Percentiles rank a stretch among this genome's conserved stretches.
Evolutionary conservation across 2,797 vertebrate species (phyloP).

Genomic region (Gallinago solitaria): DNA sequence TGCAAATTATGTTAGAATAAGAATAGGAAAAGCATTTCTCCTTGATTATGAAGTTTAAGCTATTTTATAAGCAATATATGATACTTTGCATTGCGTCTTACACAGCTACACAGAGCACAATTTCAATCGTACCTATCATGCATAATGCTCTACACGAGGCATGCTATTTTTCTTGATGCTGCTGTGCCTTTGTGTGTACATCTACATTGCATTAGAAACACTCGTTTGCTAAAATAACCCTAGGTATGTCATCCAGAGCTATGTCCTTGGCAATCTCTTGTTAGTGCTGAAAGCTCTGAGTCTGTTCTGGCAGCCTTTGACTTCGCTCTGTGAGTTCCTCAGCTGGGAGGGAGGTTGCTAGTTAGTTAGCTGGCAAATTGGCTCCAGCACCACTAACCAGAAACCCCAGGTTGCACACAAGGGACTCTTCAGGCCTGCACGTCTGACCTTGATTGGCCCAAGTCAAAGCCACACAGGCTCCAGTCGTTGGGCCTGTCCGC

Average conservation of each 20-base stretch:
- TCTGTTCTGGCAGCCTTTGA: neutral
- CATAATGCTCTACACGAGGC: neutral
- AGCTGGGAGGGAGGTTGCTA: neutral
- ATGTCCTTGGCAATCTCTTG: neutral
- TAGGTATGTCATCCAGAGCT: conserved; percentile 4
- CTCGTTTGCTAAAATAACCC: conserved; percentile 38
- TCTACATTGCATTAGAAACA: neutral
- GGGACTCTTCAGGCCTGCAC: neutral
- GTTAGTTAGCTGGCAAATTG: neutral
- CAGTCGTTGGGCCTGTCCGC: neutral
- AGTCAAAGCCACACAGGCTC: neutral
- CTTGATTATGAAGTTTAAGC: neutral
- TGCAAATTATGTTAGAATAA: neutral
- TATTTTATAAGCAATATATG: neutral
- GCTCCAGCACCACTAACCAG: neutral
- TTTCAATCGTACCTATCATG: neutral
- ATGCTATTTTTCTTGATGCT: neutral
- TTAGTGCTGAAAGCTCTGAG: conserved; percentile 7
- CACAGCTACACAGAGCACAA: neutral
- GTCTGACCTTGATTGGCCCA: neutral
- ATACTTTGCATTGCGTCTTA: neutral
- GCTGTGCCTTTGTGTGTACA: neutral
- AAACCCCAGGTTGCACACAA: neutral
- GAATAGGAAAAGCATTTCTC: neutral
- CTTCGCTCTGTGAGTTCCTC: neutral